A percentile compares a stretch with the other conserved stretches of the same genome.
Evolutionary conservation across 1,140 invertebrate species (phyloP).

Genomic region (Megalopta genalis): DNA sequence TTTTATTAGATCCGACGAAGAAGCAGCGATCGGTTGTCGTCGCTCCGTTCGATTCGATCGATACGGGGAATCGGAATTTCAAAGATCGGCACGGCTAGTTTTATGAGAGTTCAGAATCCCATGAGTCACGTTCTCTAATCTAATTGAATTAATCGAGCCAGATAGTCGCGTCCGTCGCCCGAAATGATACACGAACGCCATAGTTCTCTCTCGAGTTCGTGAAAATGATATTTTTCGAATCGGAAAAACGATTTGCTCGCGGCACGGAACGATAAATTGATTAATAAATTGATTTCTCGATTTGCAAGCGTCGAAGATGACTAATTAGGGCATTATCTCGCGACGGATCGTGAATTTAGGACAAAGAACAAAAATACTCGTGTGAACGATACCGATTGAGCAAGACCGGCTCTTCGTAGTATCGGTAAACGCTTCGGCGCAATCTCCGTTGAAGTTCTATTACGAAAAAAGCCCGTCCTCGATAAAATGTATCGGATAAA

Average conservation of each 20-base stretch:
- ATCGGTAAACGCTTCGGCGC: background rate
- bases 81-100: background rate
- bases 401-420: background rate
- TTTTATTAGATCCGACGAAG: too few species aligned
- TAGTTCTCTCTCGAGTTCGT: too few species aligned
- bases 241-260: too few species aligned
- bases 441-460: background rate
- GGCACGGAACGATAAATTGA: too few species aligned
- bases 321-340: background rate
- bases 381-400: background rate
- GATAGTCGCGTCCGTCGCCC: too few species aligned
- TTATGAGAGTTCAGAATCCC: slow-evolving; percentile 5
- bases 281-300: too few species aligned
- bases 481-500: too few species aligned
- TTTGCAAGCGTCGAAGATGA: too few species aligned
- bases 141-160: background rate
- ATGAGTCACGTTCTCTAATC: slow-evolving; percentile 8
- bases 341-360: background rate
- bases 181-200: too few species aligned
- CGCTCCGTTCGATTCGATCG: background rate
- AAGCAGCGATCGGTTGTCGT: too few species aligned
- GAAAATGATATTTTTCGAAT: too few species aligned
- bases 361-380: background rate
- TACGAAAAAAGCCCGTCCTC: background rate
- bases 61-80: background rate